These are phyloP conservation scores for Drosophila pectinifera DNA, from an alignment of 1,140 invertebrate genomes.

Conservation along the genomic window DNA sequence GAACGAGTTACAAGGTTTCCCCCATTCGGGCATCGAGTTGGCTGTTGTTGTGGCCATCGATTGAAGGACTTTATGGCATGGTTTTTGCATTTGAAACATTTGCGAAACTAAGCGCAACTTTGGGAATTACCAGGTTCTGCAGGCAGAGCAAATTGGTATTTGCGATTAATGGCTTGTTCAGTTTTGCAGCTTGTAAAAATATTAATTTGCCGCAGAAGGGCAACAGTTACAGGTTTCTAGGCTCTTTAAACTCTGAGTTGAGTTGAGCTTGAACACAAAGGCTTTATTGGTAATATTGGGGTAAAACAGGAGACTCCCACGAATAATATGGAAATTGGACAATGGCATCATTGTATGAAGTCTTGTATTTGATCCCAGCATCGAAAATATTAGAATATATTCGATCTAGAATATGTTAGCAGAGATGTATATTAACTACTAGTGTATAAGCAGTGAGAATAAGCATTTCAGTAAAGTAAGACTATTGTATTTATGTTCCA, in stretches of 20 bases:
- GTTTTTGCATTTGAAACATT: slow-evolving; percentile 34
- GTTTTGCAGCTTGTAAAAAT: not conserved
- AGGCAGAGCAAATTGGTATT: not conserved
- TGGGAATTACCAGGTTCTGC: not conserved
- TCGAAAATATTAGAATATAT: not conserved
- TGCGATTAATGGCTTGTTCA: not conserved
- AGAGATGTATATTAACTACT: too few species aligned
- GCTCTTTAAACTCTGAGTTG: not conserved
- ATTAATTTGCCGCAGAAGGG: not conserved
- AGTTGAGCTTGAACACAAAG: not conserved
- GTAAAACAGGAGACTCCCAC: not conserved
- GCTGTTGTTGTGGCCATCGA: slow-evolving; percentile 39
- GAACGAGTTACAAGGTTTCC: slow-evolving; percentile 57
- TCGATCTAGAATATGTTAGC: too few species aligned
- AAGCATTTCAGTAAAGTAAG: too few species aligned
- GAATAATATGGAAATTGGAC: not conserved
- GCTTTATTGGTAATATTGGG: slow-evolving; percentile 4
- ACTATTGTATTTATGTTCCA: too few species aligned
- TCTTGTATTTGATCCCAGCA: slow-evolving; percentile 3
- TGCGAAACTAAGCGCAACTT: slow-evolving; percentile 12
- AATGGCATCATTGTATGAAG: not conserved
- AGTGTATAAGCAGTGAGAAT: too few species aligned
- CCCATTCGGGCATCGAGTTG: slow-evolving; percentile 11
- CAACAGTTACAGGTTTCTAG: too few species aligned
- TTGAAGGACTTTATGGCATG: slow-evolving; percentile 37